Conservation (phyloP, 2,113 vertebrate species). For the Pogonocichla stellata region DNA sequence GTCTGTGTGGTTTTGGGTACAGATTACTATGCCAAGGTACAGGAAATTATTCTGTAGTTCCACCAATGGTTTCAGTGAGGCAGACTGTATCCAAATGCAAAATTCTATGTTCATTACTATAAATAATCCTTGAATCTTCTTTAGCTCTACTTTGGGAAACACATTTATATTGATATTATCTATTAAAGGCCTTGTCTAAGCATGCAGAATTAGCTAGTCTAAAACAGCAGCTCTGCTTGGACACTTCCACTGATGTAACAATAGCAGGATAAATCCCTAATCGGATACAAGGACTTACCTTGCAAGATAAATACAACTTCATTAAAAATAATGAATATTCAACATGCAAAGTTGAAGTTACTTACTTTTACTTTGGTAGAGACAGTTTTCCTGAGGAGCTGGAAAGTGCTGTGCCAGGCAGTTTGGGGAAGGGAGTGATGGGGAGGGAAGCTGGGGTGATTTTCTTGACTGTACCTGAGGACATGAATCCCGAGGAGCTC, state of each 20-base stretch:
- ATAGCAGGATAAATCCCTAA: neutral
- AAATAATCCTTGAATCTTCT: neutral
- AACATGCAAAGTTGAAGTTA: neutral
- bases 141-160: neutral
- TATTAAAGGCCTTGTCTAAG: neutral
- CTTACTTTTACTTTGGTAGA: neutral
- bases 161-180: neutral
- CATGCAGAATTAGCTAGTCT: neutral
- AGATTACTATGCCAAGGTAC: neutral
- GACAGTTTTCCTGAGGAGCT: neutral
- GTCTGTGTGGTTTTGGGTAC: neutral
- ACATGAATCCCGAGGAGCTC: fast-evolving
- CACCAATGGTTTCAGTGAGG: neutral
- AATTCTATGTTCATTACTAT: neutral
- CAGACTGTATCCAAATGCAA: neutral
- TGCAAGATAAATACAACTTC: neutral
- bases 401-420: neutral
- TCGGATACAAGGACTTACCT: neutral
- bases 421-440: neutral
- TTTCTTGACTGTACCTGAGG: neutral
- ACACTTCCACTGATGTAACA: neutral
- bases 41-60: neutral
- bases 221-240: neutral
- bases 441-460: neutral
- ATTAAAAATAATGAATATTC: neutral